phyloP scores from a whole-genome alignment of 1,140 invertebrate species.

The Oreohelix idahoensis region DNA sequence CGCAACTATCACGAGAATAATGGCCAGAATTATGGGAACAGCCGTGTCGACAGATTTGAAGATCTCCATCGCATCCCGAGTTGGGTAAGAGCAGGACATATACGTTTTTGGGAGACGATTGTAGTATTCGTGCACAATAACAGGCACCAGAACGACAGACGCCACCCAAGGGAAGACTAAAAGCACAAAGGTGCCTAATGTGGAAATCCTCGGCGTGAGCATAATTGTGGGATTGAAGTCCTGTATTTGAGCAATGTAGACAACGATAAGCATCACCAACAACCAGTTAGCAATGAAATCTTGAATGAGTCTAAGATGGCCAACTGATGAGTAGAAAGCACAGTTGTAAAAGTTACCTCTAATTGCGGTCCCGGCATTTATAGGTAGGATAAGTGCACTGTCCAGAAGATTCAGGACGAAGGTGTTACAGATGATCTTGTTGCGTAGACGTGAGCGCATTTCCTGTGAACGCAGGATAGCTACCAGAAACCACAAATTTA shows the following conservation, averaged over 20 bases:
- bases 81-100: not conserved
- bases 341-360: not conserved
- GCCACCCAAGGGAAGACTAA: not conserved
- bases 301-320: not conserved
- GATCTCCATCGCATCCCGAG: no score
- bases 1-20: not conserved
- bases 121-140: not conserved
- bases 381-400: not conserved
- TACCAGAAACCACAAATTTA: slow-evolving; percentile 6
- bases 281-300: slow-evolving; percentile 11
- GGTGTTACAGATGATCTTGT: not conserved
- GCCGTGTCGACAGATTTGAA: not conserved
- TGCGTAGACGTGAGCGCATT: not conserved
- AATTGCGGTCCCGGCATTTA: not conserved
- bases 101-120: not conserved
- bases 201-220: not conserved
- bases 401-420: not conserved
- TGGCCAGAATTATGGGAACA: not conserved
- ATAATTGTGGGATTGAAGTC: not conserved
- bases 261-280: not conserved
- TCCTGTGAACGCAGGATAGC: not conserved
- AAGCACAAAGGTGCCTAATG: not conserved
- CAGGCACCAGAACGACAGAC: not conserved
- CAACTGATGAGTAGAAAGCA: not conserved
- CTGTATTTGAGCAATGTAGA: not conserved